A percentile compares a stretch with the other conserved stretches of the same genome.
phyloP scores from a whole-genome alignment of 1,140 invertebrate species.

The Stegodyphus dumicola region DNA sequence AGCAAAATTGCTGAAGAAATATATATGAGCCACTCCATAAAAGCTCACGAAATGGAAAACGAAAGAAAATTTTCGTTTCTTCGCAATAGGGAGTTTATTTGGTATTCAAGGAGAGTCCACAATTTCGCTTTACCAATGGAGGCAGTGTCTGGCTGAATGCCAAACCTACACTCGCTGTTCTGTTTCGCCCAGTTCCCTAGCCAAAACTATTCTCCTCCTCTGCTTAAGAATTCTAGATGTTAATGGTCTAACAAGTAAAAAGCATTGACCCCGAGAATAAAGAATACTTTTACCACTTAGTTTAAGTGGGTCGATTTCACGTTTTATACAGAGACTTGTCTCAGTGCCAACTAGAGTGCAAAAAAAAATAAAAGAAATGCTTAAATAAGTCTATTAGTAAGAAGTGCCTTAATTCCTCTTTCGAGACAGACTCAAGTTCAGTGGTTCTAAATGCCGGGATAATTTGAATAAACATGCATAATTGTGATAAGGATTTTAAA shows the following conservation, averaged over 20 bases:
- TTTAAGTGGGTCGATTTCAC: conserved; percentile 52
- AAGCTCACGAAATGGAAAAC: too few species aligned
- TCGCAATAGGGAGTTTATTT: conserved; percentile 9
- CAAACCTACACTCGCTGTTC: too few species aligned
- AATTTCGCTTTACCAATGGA: conserved; percentile 2
- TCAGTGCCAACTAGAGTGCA: conserved; percentile 17
- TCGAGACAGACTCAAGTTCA: too few species aligned
- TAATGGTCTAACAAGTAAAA: conserved; percentile 56
- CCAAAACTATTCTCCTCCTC: conserved; percentile 21
- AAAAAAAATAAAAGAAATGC: conserved; percentile 10
- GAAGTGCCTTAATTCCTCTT: too few species aligned
- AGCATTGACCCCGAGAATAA: conserved; percentile 45
- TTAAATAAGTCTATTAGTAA: not conserved
- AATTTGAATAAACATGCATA: too few species aligned
- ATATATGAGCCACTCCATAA: too few species aligned
- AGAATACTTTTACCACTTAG: conserved; percentile 55
- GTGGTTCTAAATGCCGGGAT: too few species aligned
- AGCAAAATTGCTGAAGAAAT: too few species aligned
- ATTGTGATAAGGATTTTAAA: too few species aligned
- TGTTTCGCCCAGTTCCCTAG: too few species aligned
- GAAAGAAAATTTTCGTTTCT: too few species aligned
- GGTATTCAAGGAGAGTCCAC: conserved; percentile 2
- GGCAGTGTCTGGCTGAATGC: too few species aligned
- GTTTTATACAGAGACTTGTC: conserved; percentile 29
- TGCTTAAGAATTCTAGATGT: conserved; percentile 52